Evolutionary conservation across 2,113 vertebrate species (phyloP).

Genomic region (Hypomesus transpacificus): DNA sequence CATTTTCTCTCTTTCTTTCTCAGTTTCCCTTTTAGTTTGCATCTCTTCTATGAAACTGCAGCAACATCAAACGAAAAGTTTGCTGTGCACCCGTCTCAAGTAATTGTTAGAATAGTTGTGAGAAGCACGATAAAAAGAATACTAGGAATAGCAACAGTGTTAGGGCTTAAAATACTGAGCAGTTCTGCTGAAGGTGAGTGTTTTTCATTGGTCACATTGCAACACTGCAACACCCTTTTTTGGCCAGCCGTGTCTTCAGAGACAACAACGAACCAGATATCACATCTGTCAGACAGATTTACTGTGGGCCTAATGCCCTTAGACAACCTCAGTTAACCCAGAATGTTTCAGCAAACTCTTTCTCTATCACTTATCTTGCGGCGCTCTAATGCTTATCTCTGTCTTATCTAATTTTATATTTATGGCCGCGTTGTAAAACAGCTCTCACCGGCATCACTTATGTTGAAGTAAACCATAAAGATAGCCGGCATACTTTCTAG

Average conservation of each 20-base stretch:
- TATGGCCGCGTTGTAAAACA: slow-evolving; percentile 56
- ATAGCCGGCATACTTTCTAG: slow-evolving; percentile 41
- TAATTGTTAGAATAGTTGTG: not conserved
- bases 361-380: slow-evolving; percentile 44
- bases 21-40: not conserved
- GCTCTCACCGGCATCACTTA: slow-evolving; percentile 48
- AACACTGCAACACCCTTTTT: slow-evolving; percentile 17
- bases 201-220: slow-evolving; percentile 27
- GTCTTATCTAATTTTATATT: slow-evolving; percentile 64
- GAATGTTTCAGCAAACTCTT: slow-evolving; percentile 47
- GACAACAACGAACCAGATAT: slow-evolving; percentile 35
- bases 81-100: not conserved
- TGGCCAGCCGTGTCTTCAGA: slow-evolving; percentile 34
- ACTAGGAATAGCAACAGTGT: not conserved
- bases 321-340: slow-evolving; percentile 44
- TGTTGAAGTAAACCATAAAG: slow-evolving; percentile 49
- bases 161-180: not conserved
- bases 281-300: slow-evolving; percentile 40
- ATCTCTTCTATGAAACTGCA: not conserved
- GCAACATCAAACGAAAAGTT: not conserved
- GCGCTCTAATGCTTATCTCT: slow-evolving; percentile 39
- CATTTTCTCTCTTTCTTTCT: not conserved
- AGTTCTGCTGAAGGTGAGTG: slow-evolving; percentile 1
- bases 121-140: not conserved
- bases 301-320: slow-evolving; percentile 31